A percentile compares a stretch with the other conserved stretches of the same genome.
Conservation (phyloP, 2,113 vertebrate species). For the Turnix velox region DNA sequence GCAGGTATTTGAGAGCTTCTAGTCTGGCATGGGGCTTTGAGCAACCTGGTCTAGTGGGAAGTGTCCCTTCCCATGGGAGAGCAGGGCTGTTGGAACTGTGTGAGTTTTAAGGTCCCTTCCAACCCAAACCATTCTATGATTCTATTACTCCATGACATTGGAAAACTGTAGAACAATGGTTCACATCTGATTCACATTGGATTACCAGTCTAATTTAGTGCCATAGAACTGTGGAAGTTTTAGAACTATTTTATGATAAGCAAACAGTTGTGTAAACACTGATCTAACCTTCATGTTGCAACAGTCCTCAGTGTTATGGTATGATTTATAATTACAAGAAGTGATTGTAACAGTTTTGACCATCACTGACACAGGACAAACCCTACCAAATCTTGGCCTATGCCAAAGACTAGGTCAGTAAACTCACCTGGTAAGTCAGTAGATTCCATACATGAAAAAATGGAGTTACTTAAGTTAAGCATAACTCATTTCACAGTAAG, state of each 20-base stretch:
- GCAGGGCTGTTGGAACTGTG: background rate
- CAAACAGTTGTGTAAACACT: background rate
- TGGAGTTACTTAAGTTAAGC: background rate
- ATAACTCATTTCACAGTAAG: background rate
- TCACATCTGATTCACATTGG: background rate
- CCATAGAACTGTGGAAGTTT: background rate
- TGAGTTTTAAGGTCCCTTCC: background rate
- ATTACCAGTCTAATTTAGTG: background rate
- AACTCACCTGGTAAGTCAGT: background rate
- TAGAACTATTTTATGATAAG: background rate
- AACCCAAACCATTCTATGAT: background rate
- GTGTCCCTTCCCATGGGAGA: background rate
- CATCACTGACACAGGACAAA: background rate
- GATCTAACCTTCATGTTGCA: background rate
- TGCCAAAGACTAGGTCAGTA: background rate
- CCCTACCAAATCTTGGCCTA: background rate
- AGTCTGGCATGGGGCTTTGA: background rate
- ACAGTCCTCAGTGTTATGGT: background rate
- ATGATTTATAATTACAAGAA: background rate
- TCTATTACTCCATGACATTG: background rate
- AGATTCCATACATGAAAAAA: background rate
- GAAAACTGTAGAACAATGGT: rapidly evolving
- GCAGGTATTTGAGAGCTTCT: background rate
- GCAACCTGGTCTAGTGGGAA: background rate
- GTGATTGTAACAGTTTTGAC: background rate